Conservation (phyloP, 2,888 invertebrate genomes). For the Prosopocoilus inquinatus region DNA sequence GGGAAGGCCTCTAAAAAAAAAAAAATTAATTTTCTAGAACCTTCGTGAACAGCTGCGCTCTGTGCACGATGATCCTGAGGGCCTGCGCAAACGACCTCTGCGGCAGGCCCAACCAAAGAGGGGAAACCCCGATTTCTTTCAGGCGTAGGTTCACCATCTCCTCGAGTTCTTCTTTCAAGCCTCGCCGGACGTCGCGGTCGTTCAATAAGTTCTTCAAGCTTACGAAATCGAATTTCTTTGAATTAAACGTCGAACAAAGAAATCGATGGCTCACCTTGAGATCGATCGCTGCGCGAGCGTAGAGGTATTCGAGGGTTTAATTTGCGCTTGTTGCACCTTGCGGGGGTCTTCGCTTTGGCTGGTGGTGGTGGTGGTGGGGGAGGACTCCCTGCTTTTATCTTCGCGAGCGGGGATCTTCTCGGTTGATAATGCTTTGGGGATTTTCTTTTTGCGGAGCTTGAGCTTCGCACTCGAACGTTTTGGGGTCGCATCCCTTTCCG, state of each 20-base stretch:
- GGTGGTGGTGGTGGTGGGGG: too few relatives aligned
- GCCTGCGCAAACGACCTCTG: slow-evolving; percentile 58
- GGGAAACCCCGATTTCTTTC: slow-evolving; percentile 61
- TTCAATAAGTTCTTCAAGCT: slow-evolving; percentile 30
- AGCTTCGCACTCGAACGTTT: too few relatives aligned
- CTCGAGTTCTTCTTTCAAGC: slow-evolving; percentile 30
- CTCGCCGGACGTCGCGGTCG: slow-evolving; percentile 25
- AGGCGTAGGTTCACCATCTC: slow-evolving; percentile 54
- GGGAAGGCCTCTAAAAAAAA: background rate
- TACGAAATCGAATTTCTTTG: slow-evolving; percentile 5
- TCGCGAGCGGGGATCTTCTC: too few relatives aligned
- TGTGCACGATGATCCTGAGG: slow-evolving; percentile 57
- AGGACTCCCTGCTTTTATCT: too few relatives aligned
- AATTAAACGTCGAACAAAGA: background rate
- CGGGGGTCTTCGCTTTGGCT: too few relatives aligned
- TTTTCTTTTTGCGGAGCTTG: too few relatives aligned
- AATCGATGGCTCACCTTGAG: slow-evolving; percentile 25
- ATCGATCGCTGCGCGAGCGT: slow-evolving; percentile 31
- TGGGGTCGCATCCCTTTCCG: too few relatives aligned
- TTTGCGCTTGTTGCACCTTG: background rate
- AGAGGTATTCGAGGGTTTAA: slow-evolving; percentile 24
- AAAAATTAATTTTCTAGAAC: slow-evolving; percentile 40
- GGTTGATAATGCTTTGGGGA: too few relatives aligned
- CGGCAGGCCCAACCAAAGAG: slow-evolving; percentile 60
- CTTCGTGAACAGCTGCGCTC: slow-evolving; percentile 58